Conservation (phyloP, 1,140 invertebrate genomes). For the Acromyrmex echinatior region DNA sequence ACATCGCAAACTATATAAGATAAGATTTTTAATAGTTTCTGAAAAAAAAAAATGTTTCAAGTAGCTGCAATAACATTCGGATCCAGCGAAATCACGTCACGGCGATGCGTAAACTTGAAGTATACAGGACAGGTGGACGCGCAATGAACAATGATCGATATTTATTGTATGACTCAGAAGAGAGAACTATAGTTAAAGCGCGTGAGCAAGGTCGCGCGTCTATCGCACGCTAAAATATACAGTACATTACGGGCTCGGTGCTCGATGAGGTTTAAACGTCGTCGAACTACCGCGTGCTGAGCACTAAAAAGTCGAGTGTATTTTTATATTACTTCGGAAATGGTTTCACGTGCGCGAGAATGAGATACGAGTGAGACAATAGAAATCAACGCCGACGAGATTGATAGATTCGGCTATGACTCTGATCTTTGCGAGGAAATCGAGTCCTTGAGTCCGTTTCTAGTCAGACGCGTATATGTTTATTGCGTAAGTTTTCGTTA, state of each 20-base stretch:
- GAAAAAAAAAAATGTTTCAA: background rate
- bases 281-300: slow-evolving; percentile 47
- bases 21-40: background rate
- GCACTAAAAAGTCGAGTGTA: slow-evolving; percentile 29
- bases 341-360: slow-evolving; percentile 63
- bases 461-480: slow-evolving; percentile 72
- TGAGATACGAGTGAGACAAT: slow-evolving; percentile 52
- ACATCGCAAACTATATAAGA: background rate
- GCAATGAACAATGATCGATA: slow-evolving; percentile 81
- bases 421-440: slow-evolving; percentile 25
- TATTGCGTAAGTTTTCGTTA: slow-evolving; percentile 46
- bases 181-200: slow-evolving; percentile 69
- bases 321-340: slow-evolving; percentile 65
- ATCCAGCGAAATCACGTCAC: background rate
- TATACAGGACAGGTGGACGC: slow-evolving; percentile 10
- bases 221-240: slow-evolving; percentile 62
- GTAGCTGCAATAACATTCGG: background rate
- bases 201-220: slow-evolving; percentile 77
- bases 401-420: slow-evolving; percentile 36
- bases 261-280: slow-evolving; percentile 44
- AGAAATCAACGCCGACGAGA: background rate
- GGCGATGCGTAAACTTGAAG: background rate
- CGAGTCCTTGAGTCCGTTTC: slow-evolving; percentile 62
- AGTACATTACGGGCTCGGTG: slow-evolving; percentile 53
- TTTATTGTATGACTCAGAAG: slow-evolving; percentile 81